Percentiles rank a stretch among this genome's conserved stretches.
Evolutionary conservation across 2,113 vertebrate species (phyloP).

Genomic region (Athene cunicularia): DNA sequence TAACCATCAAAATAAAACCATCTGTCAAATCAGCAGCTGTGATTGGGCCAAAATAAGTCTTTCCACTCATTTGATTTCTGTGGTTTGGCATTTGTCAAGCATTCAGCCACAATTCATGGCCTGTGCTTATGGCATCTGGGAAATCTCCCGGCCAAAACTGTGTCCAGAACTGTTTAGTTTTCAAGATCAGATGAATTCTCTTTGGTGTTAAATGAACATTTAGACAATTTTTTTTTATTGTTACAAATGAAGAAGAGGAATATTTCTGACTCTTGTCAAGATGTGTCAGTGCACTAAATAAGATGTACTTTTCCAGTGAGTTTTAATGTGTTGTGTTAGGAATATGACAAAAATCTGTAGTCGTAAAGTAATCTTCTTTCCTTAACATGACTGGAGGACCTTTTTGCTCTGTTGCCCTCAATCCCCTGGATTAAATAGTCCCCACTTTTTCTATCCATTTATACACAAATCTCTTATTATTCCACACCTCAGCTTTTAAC

Average conservation of each 20-base stretch:
- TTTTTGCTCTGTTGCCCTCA: neutral
- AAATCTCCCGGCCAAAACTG: neutral
- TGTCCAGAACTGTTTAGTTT: neutral
- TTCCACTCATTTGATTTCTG: neutral
- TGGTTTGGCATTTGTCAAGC: neutral
- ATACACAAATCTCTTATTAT: neutral
- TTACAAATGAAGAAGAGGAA: neutral
- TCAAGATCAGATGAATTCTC: neutral
- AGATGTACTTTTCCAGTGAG: neutral
- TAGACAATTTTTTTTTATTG: neutral
- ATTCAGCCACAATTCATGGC: neutral
- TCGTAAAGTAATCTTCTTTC: neutral
- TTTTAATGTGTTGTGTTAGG: neutral
- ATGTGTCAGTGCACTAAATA: neutral
- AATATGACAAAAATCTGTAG: neutral
- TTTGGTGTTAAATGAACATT: neutral
- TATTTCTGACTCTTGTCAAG: neutral
- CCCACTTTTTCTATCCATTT: neutral
- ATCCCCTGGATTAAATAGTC: neutral
- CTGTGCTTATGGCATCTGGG: neutral
- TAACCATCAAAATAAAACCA: too few species aligned
- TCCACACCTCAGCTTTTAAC: neutral
- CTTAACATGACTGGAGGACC: neutral
- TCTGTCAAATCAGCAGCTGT: slow-evolving; percentile 17
- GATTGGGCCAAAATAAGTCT: neutral